Evolutionary conservation across 2,797 vertebrate species (phyloP), one percentile per base, ranked within the genome.

Genomic region (Helarctos malayanus): DNA sequence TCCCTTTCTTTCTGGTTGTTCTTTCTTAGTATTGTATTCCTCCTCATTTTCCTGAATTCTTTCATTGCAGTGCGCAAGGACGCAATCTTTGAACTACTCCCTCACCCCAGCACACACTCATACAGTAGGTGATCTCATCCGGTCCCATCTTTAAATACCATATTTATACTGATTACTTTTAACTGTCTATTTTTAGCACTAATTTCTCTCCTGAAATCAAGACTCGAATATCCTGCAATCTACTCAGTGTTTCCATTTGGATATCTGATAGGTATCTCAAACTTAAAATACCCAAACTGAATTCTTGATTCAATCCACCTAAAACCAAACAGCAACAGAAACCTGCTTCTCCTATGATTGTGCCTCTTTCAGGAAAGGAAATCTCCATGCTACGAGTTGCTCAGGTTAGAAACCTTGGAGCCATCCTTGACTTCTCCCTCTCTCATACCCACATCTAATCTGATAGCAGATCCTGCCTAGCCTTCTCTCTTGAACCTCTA

Each of bases 181-280:
- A 32, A 5, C 71, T 59, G 25, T 88, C 57, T 96, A 32, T 93
- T 81, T 97, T 96, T 96, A 91, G 65, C 71, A 47, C 41, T 63
- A 38, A 54, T 35, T 49, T 68, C 41, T 83, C 29, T 95, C 35
- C 27, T 49, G 41, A 93, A 93, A 56, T 84, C 65, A 85, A 75
- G 57, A 71, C 27, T 57, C 68, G 63, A 45, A 16, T 94, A 45
- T 83, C 83, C 35, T 52, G 45, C 14, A 59, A 0, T 45, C 32
- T 88, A 63, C 27, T 93, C 27, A 19, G 8, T 85, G 52, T 91
- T 81, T 82, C 27, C 14, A 57, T 65, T 83, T 78, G 65, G 73
- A 61, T 93, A 56, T 65, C 41, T 85, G 57, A 78, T 41, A 85
- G 73, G 27, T 71, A 78, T 71, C 54, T 95, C 91, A 78, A 49